Evolutionary conservation across 1,140 invertebrate species (phyloP).

Genomic region (Homalodisca vitripennis): DNA sequence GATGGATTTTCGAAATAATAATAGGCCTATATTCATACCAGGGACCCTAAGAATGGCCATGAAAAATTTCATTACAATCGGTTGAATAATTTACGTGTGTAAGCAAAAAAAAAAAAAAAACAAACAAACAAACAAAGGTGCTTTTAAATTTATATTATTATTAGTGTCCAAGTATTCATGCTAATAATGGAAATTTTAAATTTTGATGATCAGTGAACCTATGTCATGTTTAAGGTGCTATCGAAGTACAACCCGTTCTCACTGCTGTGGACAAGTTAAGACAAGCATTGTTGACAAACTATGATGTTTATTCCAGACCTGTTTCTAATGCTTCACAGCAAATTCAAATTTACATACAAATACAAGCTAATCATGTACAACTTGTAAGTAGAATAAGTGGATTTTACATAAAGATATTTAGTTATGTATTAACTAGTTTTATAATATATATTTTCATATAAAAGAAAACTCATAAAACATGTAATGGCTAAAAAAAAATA

Average conservation of each 20-base stretch:
- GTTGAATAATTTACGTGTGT: too few species aligned
- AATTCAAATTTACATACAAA: background rate
- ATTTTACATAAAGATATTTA: too few species aligned
- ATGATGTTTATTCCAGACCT: constrained; percentile 8
- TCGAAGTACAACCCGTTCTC: background rate
- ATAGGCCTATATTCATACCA: too few species aligned
- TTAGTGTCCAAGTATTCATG: background rate
- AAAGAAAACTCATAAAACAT: too few species aligned
- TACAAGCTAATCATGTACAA: background rate
- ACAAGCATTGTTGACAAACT: constrained; percentile 5
- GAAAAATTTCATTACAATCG: too few species aligned
- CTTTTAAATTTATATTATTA: background rate
- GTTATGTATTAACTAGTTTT: too few species aligned
- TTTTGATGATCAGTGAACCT: background rate
- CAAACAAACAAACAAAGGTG: background rate
- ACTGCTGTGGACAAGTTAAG: background rate
- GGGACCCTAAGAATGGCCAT: too few species aligned
- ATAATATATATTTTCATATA: too few species aligned
- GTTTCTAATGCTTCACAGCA: background rate
- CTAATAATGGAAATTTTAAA: background rate
- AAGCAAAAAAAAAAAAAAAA: too few species aligned
- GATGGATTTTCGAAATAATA: too few species aligned
- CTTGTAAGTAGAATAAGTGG: too few species aligned
- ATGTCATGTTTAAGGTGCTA: background rate
- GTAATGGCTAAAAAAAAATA: too few species aligned